Evolutionary conservation across 1,140 invertebrate species (phyloP), one percentile per base, ranked within the genome.

Genomic region (Forficula auricularia): DNA sequence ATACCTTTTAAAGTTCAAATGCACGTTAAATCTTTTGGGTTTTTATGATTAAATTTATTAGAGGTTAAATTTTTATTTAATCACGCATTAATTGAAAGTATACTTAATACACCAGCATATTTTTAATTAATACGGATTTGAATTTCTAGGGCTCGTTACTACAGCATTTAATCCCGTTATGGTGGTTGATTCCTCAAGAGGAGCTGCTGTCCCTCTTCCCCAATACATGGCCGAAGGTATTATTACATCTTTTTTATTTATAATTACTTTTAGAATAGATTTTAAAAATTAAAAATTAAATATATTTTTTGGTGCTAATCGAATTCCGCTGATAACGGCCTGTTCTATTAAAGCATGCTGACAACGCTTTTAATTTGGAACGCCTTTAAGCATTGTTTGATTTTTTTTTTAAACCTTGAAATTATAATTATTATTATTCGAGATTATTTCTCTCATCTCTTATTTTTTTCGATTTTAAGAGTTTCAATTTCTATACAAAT

Each of bases 261-360:
- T 13, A 10, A 8, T 8, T 9, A 42, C 38, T 33, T 14, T 2
- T 37, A 44, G 35, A 35, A 19, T 34, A 27, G n/a, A 16, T 20
- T 30, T 45, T 22, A 30, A 12, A 39, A 44, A 40, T 3, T 15
- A 30, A 34, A 37, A 37, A 9, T 15, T 42, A 44, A 34, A 43
- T 16, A 20, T 19, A 40, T 44, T 43, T 47, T 9, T 33, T 62
- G 61, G 57, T 19, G 49, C 55, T n/a, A n/a, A n/a, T n/a, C n/a
- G n/a, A n/a, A n/a, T n/a, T n/a, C n/a, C n/a, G n/a, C n/a, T n/a
- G n/a, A n/a, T n/a, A n/a, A n/a, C n/a, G n/a, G n/a, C n/a, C n/a
- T n/a, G n/a, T n/a, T n/a, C n/a, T n/a, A n/a, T n/a, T n/a, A n/a
- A n/a, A n/a, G n/a, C n/a, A n/a, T n/a, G n/a, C n/a, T n/a, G n/a